phyloP scores from a whole-genome alignment of 2,888 invertebrate genomes.

The Amblyjoppa fuscipennis region DNA sequence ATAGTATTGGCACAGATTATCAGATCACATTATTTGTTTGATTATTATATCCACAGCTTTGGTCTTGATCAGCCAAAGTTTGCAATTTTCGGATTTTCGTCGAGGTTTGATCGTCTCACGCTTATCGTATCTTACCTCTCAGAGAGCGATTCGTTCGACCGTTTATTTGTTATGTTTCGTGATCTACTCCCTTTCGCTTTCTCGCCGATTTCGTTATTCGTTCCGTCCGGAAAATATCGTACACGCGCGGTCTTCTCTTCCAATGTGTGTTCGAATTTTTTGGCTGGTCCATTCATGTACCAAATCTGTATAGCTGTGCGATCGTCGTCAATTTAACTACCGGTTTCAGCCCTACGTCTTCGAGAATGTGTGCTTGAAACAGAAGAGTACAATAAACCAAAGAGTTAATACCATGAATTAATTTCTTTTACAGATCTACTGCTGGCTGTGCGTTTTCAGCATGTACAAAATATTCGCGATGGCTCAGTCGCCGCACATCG shows the following conservation, averaged over 20 bases:
- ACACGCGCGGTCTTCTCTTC: background rate
- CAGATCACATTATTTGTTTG: background rate
- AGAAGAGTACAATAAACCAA: background rate
- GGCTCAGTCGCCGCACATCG: conserved; percentile 95
- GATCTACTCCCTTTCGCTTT: background rate
- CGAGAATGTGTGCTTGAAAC: background rate
- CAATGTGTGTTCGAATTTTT: background rate
- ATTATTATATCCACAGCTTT: too few relatives aligned
- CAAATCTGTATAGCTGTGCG: background rate
- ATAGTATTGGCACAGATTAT: background rate
- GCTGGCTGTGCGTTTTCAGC: conserved; percentile 94
- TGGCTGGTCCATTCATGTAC: background rate
- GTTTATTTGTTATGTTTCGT: background rate
- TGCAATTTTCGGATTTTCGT: background rate
- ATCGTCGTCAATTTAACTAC: background rate
- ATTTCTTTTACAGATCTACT: conserved; percentile 90
- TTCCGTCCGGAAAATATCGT: background rate
- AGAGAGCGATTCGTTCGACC: background rate
- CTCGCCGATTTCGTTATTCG: background rate
- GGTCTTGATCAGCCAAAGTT: background rate
- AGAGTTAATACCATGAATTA: background rate
- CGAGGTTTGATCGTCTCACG: background rate
- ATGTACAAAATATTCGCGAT: conserved; percentile 93
- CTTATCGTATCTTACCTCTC: background rate
- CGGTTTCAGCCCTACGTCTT: too few relatives aligned